Percentiles rank a stretch among this genome's conserved stretches.
These are phyloP conservation scores for Drosophila acutilabella DNA, from an alignment of 2,888 invertebrate genomes.

Conservation along the genomic window DNA sequence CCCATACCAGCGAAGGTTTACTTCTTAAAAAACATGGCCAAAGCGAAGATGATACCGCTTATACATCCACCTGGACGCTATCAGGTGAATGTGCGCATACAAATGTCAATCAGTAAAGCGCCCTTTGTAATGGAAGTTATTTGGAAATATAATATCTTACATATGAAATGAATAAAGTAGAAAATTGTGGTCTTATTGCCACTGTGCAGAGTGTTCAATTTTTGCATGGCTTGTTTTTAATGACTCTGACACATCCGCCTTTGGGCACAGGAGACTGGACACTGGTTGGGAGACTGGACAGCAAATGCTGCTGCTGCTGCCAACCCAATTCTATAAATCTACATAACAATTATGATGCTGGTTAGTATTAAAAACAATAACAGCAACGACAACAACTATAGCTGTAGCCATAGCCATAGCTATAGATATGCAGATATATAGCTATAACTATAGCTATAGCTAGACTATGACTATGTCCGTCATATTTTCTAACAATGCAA, in stretches of 20 bases:
- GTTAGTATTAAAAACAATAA: conserved; percentile 74
- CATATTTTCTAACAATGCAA: conserved; percentile 72
- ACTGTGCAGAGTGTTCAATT: conserved; percentile 17
- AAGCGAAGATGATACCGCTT: background rate
- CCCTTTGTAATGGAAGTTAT: conserved; percentile 38
- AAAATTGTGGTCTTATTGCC: background rate
- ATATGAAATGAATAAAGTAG: background rate
- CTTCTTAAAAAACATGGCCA: conserved; percentile 29
- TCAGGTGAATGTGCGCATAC: background rate
- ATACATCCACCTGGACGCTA: conserved; percentile 40
- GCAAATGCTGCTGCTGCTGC: conserved; percentile 54
- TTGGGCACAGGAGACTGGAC: conserved; percentile 20
- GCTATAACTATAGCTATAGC: conserved; percentile 15
- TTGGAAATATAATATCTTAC: conserved; percentile 28
- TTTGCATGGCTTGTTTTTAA: conserved; percentile 20
- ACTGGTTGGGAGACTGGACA: conserved; percentile 15
- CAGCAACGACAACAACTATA: conserved; percentile 26
- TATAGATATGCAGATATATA: background rate
- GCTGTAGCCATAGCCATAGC: conserved; percentile 9
- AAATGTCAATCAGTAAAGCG: background rate
- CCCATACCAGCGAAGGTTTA: conserved; percentile 42
- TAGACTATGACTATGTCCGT: conserved; percentile 49
- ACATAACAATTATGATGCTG: conserved; percentile 77
- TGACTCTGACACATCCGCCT: conserved; percentile 34
- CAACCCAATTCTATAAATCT: conserved; percentile 71